Evolutionary conservation across 2,113 vertebrate species (phyloP), one percentile per base, ranked within the genome.

Genomic region (Pheucticus melanocephalus): DNA sequence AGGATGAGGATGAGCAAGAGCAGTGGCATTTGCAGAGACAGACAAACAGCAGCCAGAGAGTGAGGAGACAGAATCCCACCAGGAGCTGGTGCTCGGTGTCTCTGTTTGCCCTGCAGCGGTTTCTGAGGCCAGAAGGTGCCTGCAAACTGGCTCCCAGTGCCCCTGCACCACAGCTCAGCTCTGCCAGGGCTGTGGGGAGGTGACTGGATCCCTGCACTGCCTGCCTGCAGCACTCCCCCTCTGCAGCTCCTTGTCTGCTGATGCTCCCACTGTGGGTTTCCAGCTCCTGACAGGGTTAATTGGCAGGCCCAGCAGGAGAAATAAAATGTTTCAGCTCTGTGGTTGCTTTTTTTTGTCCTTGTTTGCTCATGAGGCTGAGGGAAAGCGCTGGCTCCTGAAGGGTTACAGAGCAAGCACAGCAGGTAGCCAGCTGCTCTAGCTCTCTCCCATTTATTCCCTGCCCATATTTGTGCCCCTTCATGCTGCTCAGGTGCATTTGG

Each of bases 201-300:
- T 63, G 83, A 90, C 15, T 54, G 94, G 20, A 73, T 91, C 92
- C 79, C 78, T 79, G 78, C 57, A 12, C 54, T 88, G 71, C 51
- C 61, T 91, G 81, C 78, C 78, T 94, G 53, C 85, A 88, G 66
- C 60, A 31, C 45, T 73, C 65, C 48, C 45, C 59, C 53, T 92
- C 75, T 40, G 45, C 80, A 79, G 57, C 70, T 86, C 42, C 13
- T 64, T 96, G 93, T 95, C 91, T 83, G 83, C 65, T 94, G 95
- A 93, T 89, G 92, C 0, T 0, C 71, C 91, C 94, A 57, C 72
- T 88, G 86, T 90, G 95, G 72, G 47, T 95, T 90, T 93, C 76
- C 64, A 51, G 37, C 85, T 95, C 65, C 93, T 90, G 69, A 89
- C 90, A 92, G 93, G 95, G 95, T 97, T 97, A 97, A 97, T 94